phyloP scores from a whole-genome alignment of 2,888 invertebrate genomes.

The Mimas tiliae region DNA sequence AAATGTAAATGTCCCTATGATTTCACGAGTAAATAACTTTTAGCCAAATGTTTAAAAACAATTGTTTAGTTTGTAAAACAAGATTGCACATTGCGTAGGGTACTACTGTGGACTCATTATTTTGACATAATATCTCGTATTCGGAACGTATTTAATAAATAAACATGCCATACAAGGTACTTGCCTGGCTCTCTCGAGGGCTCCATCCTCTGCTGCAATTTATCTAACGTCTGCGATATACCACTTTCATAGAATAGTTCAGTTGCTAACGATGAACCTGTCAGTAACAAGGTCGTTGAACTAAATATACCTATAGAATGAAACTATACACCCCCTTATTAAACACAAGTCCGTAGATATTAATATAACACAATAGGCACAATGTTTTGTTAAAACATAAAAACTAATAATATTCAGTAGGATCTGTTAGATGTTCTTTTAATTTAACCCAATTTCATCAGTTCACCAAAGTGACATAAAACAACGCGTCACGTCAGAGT shows the following conservation, averaged over 20 bases:
- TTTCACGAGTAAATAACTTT: neutral
- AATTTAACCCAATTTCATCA: conserved; percentile 50
- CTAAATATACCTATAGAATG: conserved; percentile 81
- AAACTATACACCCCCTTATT: conserved; percentile 61
- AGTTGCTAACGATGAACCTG: conserved; percentile 82
- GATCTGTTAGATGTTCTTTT: conserved; percentile 39
- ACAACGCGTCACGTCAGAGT: conserved; percentile 72
- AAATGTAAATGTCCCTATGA: neutral
- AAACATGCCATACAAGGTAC: conserved; percentile 37
- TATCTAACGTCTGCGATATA: conserved; percentile 62
- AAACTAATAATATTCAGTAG: conserved; percentile 33
- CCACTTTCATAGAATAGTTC: conserved; percentile 80
- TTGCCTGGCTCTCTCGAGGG: conserved; percentile 81
- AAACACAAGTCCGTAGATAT: conserved; percentile 45
- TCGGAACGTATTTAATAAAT: conserved; percentile 13
- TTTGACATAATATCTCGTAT: conserved; percentile 31
- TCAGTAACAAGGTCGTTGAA: conserved; percentile 85
- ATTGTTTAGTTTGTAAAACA: conserved; percentile 42
- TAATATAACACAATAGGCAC: conserved; percentile 38
- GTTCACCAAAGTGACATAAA: conserved; percentile 63
- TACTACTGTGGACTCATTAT: conserved; percentile 20
- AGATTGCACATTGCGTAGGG: conserved; percentile 26
- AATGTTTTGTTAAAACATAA: conserved; percentile 35
- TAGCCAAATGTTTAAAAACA: conserved; percentile 25
- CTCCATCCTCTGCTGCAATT: conserved; percentile 72